Evolutionary conservation across 2,113 vertebrate species (phyloP), one percentile per base, ranked within the genome.

Genomic region (Callopanchax toddi): DNA sequence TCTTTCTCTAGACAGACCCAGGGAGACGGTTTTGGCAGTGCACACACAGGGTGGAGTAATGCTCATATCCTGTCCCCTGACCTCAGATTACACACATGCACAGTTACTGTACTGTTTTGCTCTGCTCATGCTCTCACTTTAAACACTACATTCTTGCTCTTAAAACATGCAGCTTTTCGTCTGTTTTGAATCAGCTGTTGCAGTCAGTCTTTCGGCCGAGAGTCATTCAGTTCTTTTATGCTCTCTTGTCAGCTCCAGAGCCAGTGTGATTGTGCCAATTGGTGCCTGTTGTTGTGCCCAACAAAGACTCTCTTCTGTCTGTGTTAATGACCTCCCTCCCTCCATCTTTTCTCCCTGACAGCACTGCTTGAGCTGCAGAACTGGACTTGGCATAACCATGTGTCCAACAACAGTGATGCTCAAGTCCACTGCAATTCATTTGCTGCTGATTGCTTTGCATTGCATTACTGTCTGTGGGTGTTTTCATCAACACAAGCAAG

Each of bases 51-150:
- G 89, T 87, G 87, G 87, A 81, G 89, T 91, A 79, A 85, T 40
- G n/a, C 79, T 89, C 84, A 87, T 83, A 89, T 89, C 89, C 89
- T 89, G 86, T 85, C 83, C 78, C 67, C 78, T 81, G 79, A 86
- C 87, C 82, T 86, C 77, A 63, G 68, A 86, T 83, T 83, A 62
- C 71, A 67, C 58, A 69, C 71, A 45, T 26, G 23, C 26, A 79
- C 64, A 76, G 64, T 64, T 70, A 60, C 70, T 64, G 65, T 78
- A 71, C 76, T 82, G 78, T 73, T 81, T 73, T 78, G 71, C 73
- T 81, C 71, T 78, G 71, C 73, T 81, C 71, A 57, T 50, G 49
- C 69, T 69, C 60, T 13, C 71, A 67, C 78, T 74, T 79, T 52
- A 79, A 82, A 72, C 76, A 52, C 74, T 57, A 58, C 81, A 78